Evolutionary conservation across 2,888 invertebrate species (phyloP), one percentile per base, ranked within the genome.

Genomic region (Pardosa pseudoannulata): DNA sequence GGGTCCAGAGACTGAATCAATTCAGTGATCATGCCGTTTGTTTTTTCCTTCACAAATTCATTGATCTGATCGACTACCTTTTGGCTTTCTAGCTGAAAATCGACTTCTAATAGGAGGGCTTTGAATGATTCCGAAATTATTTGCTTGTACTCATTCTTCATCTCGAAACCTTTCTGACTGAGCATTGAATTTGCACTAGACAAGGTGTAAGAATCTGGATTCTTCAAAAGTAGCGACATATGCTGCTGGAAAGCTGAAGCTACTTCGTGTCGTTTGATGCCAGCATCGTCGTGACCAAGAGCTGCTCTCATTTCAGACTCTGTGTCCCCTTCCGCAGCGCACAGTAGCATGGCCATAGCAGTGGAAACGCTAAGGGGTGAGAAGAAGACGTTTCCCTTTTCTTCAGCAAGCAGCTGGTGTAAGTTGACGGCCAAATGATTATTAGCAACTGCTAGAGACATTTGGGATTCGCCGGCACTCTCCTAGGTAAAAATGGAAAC

Each of bases 101-200:
- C 86, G 0, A 79, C 88, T 68, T 75, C 81, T 32, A 70, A 23
- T 13, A 74, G 0, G 13, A 71, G 16, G 13, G 86, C 85, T 11
- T 81, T 88, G 36, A 80, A 88, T 7, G 67, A 79, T 27, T 86
- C 79, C 2, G 28, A n/a, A 23, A 86, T 23, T 11, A 79, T n/a
- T 1, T 67, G 16, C 16, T 81, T 62, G 27, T 74, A 88, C 7
- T 67, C 74, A 3, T 74, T 29, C n/a, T 70, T 71, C 0, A 86
- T 28, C 5, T 11, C 16, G 29, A 79, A 86, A 1, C n/a, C 74
- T 9, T 64, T 46, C 0, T 79, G 64, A 32, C 71, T 39, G 0
- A 79, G 28, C n/a, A 86, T n/a, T 0, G 46, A 23, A 64, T 75
- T 86, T 0, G 86, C 86, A 41, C 23, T 41, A 0, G 32, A 19